Percentiles rank a stretch among this genome's conserved stretches.
These are phyloP conservation scores for Macquaria australasica DNA, from an alignment of 2,113 vertebrate genomes.

Conservation along the genomic window DNA sequence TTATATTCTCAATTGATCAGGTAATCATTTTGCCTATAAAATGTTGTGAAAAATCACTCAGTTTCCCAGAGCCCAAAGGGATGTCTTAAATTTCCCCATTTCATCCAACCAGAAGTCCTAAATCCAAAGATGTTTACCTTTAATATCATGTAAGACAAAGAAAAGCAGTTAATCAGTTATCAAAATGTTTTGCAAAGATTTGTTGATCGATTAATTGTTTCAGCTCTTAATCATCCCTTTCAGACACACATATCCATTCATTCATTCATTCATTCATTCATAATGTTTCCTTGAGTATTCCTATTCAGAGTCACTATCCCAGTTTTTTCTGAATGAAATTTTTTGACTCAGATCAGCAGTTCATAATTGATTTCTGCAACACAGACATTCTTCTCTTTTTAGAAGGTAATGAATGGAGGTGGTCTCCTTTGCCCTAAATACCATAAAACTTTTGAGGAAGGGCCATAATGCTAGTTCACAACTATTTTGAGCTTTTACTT, in stretches of 20 bases:
- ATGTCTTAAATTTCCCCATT: not conserved
- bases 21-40: not conserved
- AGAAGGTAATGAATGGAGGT: not conserved
- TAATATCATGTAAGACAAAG: not conserved
- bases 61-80: not conserved
- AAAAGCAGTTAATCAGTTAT: not conserved
- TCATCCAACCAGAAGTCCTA: not conserved
- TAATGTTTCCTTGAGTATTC: not conserved
- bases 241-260: not conserved
- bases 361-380: not conserved
- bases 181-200: not conserved
- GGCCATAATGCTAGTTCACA: not conserved
- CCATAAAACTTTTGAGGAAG: not conserved
- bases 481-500: not conserved
- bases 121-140: not conserved
- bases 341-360: not conserved
- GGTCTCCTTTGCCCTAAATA: not conserved
- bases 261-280: not conserved
- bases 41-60: too few relatives aligned
- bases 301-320: not conserved
- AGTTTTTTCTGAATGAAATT: not conserved
- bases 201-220: not conserved
- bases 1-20: not conserved
- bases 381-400: not conserved
- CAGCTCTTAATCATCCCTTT: not conserved